Conservation (phyloP, 2,888 invertebrate genomes). For the Himalopsyche tibetana region DNA sequence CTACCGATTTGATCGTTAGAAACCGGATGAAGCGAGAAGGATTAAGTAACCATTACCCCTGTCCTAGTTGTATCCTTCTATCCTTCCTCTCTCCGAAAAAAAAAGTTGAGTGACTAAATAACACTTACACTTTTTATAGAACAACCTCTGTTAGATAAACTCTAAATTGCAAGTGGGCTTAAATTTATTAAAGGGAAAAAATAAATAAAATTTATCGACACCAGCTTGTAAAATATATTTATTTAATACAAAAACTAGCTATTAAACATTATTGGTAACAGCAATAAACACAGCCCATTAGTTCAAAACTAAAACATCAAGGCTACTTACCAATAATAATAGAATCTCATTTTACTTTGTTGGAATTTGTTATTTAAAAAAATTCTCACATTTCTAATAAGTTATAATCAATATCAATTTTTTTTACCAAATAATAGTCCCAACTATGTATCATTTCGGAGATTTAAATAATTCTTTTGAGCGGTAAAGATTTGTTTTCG, state of each 20-base stretch:
- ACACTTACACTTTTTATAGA: no score
- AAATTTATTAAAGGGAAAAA: background rate
- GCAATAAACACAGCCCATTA: conserved; percentile 27
- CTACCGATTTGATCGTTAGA: no score
- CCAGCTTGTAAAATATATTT: conserved; percentile 14
- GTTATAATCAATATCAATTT: background rate
- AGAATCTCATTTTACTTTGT: conserved; percentile 19
- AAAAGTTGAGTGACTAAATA: background rate
- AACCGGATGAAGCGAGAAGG: no score
- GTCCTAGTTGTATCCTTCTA: no score
- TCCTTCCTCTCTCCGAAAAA: background rate
- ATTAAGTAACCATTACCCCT: no score
- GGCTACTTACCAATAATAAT: conserved; percentile 33
- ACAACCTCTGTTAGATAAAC: no score
- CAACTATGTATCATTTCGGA: background rate
- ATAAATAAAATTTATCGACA: background rate
- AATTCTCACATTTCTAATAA: background rate
- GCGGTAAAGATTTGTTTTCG: no score
- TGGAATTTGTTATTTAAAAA: conserved; percentile 19
- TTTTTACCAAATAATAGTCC: background rate
- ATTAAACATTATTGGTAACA: conserved; percentile 9
- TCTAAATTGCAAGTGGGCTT: background rate
- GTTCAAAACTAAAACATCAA: conserved; percentile 29
- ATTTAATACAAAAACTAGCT: conserved; percentile 38
- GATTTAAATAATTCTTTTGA: background rate